These are phyloP conservation scores for Philereme transversata DNA, from an alignment of 2,888 invertebrate species.

Conservation along the genomic window DNA sequence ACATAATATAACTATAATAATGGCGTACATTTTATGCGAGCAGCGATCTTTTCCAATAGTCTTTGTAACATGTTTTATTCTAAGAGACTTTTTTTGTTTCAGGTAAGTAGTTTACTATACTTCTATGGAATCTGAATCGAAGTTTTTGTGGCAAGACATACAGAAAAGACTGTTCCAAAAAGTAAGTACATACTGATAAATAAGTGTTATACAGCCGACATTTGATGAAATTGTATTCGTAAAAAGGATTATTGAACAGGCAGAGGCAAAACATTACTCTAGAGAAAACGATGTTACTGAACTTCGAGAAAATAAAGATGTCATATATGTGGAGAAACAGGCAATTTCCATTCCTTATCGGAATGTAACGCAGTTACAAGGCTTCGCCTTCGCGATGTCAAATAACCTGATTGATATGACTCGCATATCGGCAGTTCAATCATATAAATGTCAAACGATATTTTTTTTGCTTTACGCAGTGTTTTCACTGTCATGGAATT, in stretches of 20 bases:
- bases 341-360: conserved; percentile 31
- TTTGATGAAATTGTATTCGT: conserved; percentile 1
- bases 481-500: neutral
- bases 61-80: neutral
- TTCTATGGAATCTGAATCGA: neutral
- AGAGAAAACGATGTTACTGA: conserved; percentile 15
- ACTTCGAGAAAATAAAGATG: conserved; percentile 16
- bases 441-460: conserved; percentile 14
- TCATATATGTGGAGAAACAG: conserved; percentile 18
- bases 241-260: conserved; percentile 2
- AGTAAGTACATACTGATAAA: neutral
- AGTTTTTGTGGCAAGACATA: neutral
- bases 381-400: conserved; percentile 7
- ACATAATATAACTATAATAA: neutral
- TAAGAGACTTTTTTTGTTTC: conserved; percentile 26
- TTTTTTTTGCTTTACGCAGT: conserved; percentile 3
- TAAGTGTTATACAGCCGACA: neutral
- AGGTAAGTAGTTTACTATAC: conserved; percentile 32
- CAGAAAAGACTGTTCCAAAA: neutral
- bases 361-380: conserved; percentile 22
- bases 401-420: neutral
- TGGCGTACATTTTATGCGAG: too few species aligned
- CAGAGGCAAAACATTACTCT: neutral
- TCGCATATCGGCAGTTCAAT: conserved; percentile 26
- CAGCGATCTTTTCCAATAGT: too few species aligned